These are phyloP conservation scores for Oreochromis mossambicus DNA, from an alignment of 2,797 vertebrate genomes.

Conservation along the genomic window DNA sequence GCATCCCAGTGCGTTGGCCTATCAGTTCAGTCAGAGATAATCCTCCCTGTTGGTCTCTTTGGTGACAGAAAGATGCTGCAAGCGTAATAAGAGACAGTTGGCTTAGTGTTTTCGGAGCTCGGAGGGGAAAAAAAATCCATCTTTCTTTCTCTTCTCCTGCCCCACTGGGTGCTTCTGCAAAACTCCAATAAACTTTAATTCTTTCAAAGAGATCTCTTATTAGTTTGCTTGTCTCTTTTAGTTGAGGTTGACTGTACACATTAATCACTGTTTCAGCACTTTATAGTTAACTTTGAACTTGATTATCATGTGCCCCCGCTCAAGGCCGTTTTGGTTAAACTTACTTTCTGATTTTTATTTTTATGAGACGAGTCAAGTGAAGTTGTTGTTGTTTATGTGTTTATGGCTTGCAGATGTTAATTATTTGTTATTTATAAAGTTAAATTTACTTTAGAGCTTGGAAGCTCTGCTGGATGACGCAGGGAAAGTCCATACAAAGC, in stretches of 20 bases:
- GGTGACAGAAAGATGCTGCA: slow-evolving; percentile 78
- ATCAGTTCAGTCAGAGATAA: slow-evolving; percentile 80
- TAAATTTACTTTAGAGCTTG: slow-evolving; percentile 38
- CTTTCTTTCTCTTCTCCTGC: slow-evolving; percentile 45
- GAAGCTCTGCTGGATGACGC: slow-evolving; percentile 25
- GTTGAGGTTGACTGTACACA: slow-evolving; percentile 47
- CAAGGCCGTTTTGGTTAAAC: slow-evolving; percentile 50
- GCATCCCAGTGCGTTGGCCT: slow-evolving; percentile 68
- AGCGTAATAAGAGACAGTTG: slow-evolving; percentile 82
- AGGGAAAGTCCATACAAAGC: background rate
- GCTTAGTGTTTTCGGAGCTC: slow-evolving; percentile 56
- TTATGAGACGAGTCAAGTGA: slow-evolving; percentile 70
- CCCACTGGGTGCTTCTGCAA: slow-evolving; percentile 58
- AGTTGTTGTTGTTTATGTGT: slow-evolving; percentile 63
- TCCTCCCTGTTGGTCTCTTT: slow-evolving; percentile 77
- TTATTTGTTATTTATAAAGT: slow-evolving; percentile 41
- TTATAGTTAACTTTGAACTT: slow-evolving; percentile 56
- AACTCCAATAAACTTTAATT: slow-evolving; percentile 70
- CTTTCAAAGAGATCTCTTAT: slow-evolving; percentile 67
- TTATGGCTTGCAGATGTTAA: slow-evolving; percentile 55
- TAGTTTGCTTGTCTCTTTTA: slow-evolving; percentile 46
- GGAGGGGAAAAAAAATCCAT: slow-evolving; percentile 20
- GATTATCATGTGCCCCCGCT: slow-evolving; percentile 33
- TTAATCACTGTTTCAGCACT: slow-evolving; percentile 64
- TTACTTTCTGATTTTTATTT: slow-evolving; percentile 67